Evolutionary conservation across 2,113 vertebrate genomes (phyloP).

Genomic region (Nyctereutes procyonoides): DNA sequence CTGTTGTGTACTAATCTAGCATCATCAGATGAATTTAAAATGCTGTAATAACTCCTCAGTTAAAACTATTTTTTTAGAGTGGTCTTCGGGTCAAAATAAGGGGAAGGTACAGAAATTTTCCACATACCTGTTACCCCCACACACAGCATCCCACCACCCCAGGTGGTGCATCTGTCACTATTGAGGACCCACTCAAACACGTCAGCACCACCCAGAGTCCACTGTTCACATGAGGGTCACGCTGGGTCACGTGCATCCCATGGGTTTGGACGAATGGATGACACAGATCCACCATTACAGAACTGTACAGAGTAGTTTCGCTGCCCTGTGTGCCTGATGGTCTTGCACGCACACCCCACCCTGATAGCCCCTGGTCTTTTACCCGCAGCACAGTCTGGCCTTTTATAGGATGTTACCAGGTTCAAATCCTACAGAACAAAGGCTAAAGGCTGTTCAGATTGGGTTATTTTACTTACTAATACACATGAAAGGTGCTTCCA

Average conservation of each 20-base stretch:
- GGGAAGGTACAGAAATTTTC: background rate
- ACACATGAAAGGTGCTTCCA: background rate
- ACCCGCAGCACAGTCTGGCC: background rate
- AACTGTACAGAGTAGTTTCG: background rate
- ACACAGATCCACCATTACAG: fast-evolving
- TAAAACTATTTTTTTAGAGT: background rate
- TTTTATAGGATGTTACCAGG: background rate
- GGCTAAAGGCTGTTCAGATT: background rate
- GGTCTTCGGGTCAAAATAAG: background rate
- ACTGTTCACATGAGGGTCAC: background rate
- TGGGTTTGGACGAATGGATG: background rate
- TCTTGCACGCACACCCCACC: background rate
- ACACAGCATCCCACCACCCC: background rate
- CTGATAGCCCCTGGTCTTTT: background rate
- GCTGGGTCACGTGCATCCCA: background rate
- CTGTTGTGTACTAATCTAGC: background rate
- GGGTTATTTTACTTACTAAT: background rate
- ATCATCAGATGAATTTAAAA: background rate
- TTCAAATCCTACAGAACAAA: background rate
- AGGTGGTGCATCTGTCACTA: background rate
- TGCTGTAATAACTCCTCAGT: background rate
- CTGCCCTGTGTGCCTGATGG: background rate
- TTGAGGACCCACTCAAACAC: background rate
- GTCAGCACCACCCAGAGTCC: no score
- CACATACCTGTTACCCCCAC: background rate